Conservation (phyloP, 2,888 invertebrate species). For the Gymnocheta viridis region DNA sequence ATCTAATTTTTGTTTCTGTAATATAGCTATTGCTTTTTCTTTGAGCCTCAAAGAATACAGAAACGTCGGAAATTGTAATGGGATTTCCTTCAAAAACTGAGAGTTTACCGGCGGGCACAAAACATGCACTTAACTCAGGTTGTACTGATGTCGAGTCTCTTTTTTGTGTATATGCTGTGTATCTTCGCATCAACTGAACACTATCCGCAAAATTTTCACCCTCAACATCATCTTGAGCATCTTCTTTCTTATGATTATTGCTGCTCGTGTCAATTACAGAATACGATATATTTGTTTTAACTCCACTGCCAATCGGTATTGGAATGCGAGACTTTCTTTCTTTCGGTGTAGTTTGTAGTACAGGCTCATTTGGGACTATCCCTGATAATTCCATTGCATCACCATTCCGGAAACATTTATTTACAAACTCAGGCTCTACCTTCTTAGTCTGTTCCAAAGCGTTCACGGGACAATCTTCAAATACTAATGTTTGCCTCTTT, state of each 20-base stretch:
- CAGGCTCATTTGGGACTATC: conserved; percentile 9
- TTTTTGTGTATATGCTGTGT: neutral
- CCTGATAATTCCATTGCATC: neutral
- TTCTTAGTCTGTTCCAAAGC: neutral
- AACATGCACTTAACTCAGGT: neutral
- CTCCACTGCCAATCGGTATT: conserved; percentile 66
- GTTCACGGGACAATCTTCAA: conserved; percentile 60
- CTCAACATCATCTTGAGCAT: neutral
- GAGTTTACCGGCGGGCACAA: neutral
- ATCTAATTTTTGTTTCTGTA: neutral
- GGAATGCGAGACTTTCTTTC: conserved; percentile 31
- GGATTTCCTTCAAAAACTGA: conserved; percentile 72
- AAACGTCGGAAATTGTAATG: conserved; percentile 76
- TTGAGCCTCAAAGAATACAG: conserved; percentile 63
- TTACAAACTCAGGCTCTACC: neutral
- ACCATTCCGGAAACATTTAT: conserved; percentile 1
- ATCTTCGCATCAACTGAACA: conserved; percentile 44
- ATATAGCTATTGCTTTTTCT: conserved; percentile 24
- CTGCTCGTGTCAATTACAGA: neutral
- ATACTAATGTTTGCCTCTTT: conserved; percentile 71
- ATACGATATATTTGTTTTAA: conserved; percentile 14
- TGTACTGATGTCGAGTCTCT: neutral
- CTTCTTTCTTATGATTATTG: neutral
- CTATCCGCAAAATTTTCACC: conserved; percentile 35
- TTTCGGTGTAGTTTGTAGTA: conserved; percentile 19